Conservation (phyloP, 92 coral and sea anemone genomes). For the Plumapathes pennacea region DNA sequence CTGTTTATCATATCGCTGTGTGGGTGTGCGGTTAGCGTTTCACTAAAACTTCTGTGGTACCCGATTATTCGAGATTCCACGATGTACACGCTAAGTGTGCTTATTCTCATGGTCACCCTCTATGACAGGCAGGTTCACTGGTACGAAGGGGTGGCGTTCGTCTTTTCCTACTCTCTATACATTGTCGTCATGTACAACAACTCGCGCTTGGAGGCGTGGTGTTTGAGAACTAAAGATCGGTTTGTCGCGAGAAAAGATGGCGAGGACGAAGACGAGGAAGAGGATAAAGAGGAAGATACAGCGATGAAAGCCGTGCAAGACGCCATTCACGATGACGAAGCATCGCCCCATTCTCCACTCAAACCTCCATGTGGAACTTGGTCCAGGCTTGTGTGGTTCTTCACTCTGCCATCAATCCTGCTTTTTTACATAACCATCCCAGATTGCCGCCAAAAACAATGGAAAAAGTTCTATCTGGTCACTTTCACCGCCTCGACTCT, state of each 20-base stretch:
- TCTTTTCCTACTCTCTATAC: conserved; percentile 63
- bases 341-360: conserved; percentile 37
- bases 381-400: conserved; percentile 68
- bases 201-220: conserved; percentile 44
- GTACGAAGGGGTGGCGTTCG: conserved; percentile 88
- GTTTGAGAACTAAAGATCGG: conserved; percentile 22
- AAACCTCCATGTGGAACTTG: conserved; percentile 58
- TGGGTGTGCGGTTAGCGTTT: conserved; percentile 77
- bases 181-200: conserved; percentile 91
- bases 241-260: conserved; percentile 8
- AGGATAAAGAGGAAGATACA: conserved; percentile 17
- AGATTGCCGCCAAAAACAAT: conserved; percentile 78
- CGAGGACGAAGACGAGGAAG: conserved; percentile 27
- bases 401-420: conserved; percentile 77
- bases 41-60: conserved; percentile 75
- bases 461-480: conserved; percentile 85
- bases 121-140: conserved; percentile 88
- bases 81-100: conserved; percentile 76
- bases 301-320: conserved; percentile 32
- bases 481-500: conserved; percentile 80
- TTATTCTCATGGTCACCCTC: conserved; percentile 72
- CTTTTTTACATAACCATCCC: conserved; percentile 85
- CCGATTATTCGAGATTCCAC: conserved; percentile 85
- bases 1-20: conserved; percentile 90
- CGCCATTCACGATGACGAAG: conserved; percentile 25